These are phyloP conservation scores for Coleophora flavipennella DNA, from an alignment of 2,888 invertebrate species.

Conservation along the genomic window DNA sequence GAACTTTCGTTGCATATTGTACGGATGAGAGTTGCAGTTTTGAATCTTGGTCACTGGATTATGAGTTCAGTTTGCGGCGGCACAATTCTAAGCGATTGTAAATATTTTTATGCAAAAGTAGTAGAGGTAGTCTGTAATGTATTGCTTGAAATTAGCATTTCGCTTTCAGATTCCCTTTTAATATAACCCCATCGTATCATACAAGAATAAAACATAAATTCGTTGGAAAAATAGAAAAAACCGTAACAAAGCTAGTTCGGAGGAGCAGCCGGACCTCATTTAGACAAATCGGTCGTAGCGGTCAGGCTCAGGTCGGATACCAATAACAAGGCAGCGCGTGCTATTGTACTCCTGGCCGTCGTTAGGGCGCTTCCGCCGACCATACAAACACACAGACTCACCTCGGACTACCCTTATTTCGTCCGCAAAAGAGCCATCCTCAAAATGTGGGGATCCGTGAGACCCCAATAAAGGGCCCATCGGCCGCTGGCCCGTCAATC, in stretches of 20 bases:
- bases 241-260: conserved; percentile 45
- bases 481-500: conserved; percentile 47
- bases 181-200: too few relatives aligned
- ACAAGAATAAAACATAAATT: too few relatives aligned
- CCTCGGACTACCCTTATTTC: conserved; percentile 28
- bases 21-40: too few relatives aligned
- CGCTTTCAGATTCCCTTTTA: too few relatives aligned
- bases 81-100: too few relatives aligned
- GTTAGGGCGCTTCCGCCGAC: conserved; percentile 63
- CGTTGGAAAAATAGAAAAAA: too few relatives aligned
- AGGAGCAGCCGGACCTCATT: conserved; percentile 67
- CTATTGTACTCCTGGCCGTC: conserved; percentile 65
- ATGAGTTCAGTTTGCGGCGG: too few relatives aligned
- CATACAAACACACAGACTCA: conserved; percentile 27
- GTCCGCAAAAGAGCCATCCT: conserved; percentile 26
- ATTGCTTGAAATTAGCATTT: too few relatives aligned
- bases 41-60: too few relatives aligned
- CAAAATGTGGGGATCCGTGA: conserved; percentile 28
- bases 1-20: too few relatives aligned
- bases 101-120: too few relatives aligned
- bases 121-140: too few relatives aligned
- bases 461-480: conserved; percentile 48
- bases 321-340: conserved; percentile 67
- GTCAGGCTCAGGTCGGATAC: conserved; percentile 70
- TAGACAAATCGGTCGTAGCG: conserved; percentile 71